Base-by-base conservation (phyloP, 2,113 vertebrate species). In the Aepyceros melampus region DNA sequence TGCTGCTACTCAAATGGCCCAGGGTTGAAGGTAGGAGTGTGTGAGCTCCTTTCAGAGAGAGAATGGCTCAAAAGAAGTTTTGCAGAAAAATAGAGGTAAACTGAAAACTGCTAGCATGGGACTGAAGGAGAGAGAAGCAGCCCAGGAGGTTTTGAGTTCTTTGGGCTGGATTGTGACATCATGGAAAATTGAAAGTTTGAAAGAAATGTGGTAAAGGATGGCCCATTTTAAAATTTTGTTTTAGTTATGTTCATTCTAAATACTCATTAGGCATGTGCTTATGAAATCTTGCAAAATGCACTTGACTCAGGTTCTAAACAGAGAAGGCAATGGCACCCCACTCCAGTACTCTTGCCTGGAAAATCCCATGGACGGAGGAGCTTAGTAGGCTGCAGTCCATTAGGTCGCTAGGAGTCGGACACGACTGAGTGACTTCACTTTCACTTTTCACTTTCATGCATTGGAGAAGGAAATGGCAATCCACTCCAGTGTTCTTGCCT, bases 181-280 rank as follows among this genome's bases (percentile, higher is more conserved):
- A 31, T 62, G 29, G 36, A 78, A 12, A 88, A 91, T 17, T 49
- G n/a, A 11, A 93, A 62, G 5, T 53, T 94, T 91, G 40, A 25
- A 71, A 93, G 36, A 85, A 43, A 49, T 81, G 33, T 27, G 19
- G 11, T 36, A 51, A 83, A 91, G 6, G 6, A 67, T 83, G n/a
- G n/a, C 5, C 45, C 4, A 64, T 86, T 86, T 62, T 86, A 45
- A 90, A 87, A 55, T 43, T 96, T 86, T 78, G 62, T 62, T 56
- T 51, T 85, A 83, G 21, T 25, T 47, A 71, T 74, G 79, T 67
- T 95, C 62, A 94, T 62, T 82, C 64, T 84, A 96, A 58, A 15
- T 62, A 31, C 21, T 92, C n/a, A 83, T 2, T 78, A 76, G 56
- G 45, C 1, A 33, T 16, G 9, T 58, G 16, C 21, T 96, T 94